phyloP scores from a whole-genome alignment of 2,888 invertebrate species.

The Microctonus hyperodae region DNA sequence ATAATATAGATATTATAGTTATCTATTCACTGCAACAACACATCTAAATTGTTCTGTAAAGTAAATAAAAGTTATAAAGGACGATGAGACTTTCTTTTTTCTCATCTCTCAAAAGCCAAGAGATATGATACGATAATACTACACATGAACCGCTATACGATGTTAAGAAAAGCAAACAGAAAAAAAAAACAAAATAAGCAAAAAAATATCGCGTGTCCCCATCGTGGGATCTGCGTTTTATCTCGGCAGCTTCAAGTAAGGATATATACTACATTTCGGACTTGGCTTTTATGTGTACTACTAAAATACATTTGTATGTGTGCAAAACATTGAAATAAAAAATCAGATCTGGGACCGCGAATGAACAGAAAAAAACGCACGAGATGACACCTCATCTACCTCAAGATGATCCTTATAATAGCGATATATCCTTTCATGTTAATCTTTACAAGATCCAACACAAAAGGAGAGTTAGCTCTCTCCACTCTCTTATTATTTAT shows the following conservation, averaged over 20 bases:
- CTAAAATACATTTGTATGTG: background rate
- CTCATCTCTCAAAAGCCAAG: background rate
- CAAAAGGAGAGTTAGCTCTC: background rate
- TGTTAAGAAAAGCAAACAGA: background rate
- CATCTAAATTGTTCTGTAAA: background rate
- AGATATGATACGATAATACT: background rate
- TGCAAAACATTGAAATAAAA: background rate
- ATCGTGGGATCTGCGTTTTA: constrained; percentile 13
- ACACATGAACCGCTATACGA: background rate
- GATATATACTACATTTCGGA: background rate
- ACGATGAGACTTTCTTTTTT: background rate
- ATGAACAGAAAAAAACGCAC: background rate
- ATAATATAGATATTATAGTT: background rate
- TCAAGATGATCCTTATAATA: background rate
- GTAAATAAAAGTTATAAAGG: background rate
- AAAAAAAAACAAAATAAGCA: background rate
- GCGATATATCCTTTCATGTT: background rate
- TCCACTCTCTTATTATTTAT: background rate
- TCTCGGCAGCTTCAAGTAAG: constrained; percentile 8
- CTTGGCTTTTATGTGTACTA: background rate
- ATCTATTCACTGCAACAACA: no score
- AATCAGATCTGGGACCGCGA: background rate
- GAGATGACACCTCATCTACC: background rate
- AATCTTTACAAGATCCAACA: background rate
- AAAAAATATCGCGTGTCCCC: constrained; percentile 7